These are phyloP conservation scores for Isotomurus palustris DNA, from an alignment of 2,888 invertebrate genomes.

Conservation along the genomic window DNA sequence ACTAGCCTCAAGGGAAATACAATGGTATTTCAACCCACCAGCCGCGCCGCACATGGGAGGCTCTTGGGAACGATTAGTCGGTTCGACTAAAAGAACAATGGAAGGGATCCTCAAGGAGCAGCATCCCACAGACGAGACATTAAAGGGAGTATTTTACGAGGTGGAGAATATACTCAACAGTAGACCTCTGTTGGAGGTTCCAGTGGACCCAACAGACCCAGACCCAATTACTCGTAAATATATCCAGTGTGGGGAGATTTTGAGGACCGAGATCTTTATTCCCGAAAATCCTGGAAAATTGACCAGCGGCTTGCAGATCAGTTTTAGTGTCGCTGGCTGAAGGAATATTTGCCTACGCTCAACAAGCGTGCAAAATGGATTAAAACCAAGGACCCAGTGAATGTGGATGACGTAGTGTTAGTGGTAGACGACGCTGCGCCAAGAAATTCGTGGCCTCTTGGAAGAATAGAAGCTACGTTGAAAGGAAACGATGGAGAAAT, in stretches of 20 bases:
- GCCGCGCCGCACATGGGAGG: conserved; percentile 4
- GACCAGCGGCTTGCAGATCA: conserved; percentile 43
- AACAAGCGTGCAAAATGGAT: conserved; percentile 36
- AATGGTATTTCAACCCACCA: neutral
- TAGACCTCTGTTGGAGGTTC: neutral
- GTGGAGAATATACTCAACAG: neutral
- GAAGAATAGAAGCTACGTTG: neutral
- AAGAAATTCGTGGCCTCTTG: conserved; percentile 18
- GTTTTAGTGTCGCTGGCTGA: conserved; percentile 42
- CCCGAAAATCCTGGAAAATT: neutral
- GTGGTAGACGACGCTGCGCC: conserved; percentile 9
- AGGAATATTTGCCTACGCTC: conserved; percentile 40
- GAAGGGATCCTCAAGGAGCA: neutral
- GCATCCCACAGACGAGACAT: too few species aligned
- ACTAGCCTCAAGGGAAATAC: neutral
- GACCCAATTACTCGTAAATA: neutral
- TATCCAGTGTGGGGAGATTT: neutral
- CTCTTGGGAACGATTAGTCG: neutral
- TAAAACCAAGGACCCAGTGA: neutral
- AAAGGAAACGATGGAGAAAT: conserved; percentile 15
- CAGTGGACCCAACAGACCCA: neutral
- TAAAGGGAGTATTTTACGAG: neutral
- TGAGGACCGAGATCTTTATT: neutral
- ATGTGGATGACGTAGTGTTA: conserved; percentile 15
- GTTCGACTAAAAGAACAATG: neutral